These are phyloP conservation scores for Calliopsis andreniformis DNA, from an alignment of 1,140 invertebrate genomes.

Conservation along the genomic window DNA sequence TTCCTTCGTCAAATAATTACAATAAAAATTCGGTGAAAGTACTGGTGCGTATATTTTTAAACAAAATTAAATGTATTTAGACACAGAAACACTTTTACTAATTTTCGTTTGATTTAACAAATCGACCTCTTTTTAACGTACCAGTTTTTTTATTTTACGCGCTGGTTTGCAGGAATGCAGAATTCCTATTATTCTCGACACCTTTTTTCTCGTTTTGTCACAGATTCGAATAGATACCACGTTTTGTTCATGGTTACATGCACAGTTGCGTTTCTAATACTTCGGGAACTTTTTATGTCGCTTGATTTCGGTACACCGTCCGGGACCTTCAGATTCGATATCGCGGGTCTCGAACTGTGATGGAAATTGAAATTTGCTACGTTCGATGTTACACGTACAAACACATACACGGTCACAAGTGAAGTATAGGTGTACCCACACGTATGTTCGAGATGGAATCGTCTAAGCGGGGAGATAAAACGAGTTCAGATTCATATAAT, in stretches of 20 bases:
- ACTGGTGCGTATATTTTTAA: too few species aligned
- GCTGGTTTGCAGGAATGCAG: not conserved
- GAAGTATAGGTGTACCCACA: not conserved
- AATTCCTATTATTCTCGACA: too few species aligned
- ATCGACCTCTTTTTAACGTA: too few species aligned
- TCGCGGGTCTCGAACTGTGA: conserved; percentile 29
- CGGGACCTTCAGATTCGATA: conserved; percentile 51
- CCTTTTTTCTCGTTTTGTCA: not conserved
- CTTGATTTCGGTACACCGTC: conserved; percentile 22
- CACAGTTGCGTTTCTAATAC: conserved; percentile 36
- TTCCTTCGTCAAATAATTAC: too few species aligned
- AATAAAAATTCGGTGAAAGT: too few species aligned
- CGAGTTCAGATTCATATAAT: not conserved
- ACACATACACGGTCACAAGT: too few species aligned
- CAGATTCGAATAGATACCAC: too few species aligned
- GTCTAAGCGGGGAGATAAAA: conserved; percentile 24
- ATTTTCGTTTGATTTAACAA: too few species aligned
- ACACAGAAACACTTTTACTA: too few species aligned
- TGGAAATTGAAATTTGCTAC: conserved; percentile 60
- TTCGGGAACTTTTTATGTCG: conserved; percentile 40
- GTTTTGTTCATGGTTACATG: not conserved
- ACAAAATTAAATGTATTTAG: too few species aligned
- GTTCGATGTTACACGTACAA: not conserved
- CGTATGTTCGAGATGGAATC: not conserved
- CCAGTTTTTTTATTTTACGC: not conserved